Base-by-base conservation (phyloP, 2,113 vertebrate genomes). In the Raja brachyura region DNA sequence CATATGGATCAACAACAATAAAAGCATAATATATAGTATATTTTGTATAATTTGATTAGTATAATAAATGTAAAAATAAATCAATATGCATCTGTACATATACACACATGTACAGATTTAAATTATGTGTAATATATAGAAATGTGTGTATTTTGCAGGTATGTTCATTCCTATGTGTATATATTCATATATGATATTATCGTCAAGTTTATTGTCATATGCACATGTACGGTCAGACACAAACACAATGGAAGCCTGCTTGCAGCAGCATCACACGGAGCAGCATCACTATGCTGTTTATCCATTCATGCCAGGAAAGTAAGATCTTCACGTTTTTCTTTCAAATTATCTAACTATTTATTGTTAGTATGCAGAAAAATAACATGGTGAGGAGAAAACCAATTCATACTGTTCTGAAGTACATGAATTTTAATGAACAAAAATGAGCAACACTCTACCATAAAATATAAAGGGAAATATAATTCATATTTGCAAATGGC, bases 361-460 rank as follows among this genome's bases (percentile, higher is more conserved):
- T 54, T 9, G 6, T 73, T 73, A 2, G 48, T 85, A 59, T 20
- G 88, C 33, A 33, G 77, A 22, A 54, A 39, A 73, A 73, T 31
- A 74, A 88, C 28, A 31, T 85, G 13, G 61, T 31, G n/a, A 66
- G n/a, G 28, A 31, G n/a, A 74, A 92, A 73, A 14, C 18, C 66
- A 74, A 92, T 73, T 92, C 33, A 73, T 70, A 74, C 33, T 73
- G 33, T 92, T 92, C 28, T 48, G 90, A 73, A 92, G 73, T 92
- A 92, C 68, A 73, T 92, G 90, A 92, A 92, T 92, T 92, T 92
- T 92, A 92, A 92, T 92, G 25, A 73, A 70, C 33, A 92, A 92
- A 92, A 74, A 73, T 92, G 68, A 92, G 68, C 39, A 92, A 92
- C 85, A 88, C 63, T 88, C 85, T 33, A 88, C 66, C 31, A 54